phyloP scores from a whole-genome alignment of 2,113 vertebrate genomes.

The Syngnathus typhle region DNA sequence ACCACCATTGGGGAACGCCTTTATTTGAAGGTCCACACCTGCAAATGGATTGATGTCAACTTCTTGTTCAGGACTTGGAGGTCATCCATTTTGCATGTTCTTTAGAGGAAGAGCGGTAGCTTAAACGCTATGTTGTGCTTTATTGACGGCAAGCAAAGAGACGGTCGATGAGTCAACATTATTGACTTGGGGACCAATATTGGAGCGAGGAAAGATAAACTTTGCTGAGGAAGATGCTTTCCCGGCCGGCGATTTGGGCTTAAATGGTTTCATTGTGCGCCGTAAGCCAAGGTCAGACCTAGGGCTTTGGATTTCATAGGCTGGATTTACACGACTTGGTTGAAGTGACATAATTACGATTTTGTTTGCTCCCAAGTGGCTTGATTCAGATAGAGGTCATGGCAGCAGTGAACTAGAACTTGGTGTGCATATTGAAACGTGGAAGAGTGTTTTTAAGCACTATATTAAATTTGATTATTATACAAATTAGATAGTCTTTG shows the following conservation, averaged over 20 bases:
- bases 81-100: background rate
- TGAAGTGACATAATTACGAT: background rate
- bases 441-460: background rate
- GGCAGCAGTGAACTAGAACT: background rate
- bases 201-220: conserved; percentile 49
- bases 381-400: background rate
- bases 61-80: background rate
- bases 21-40: conserved; percentile 34
- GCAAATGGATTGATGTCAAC: background rate
- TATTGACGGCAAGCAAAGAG: conserved; percentile 40
- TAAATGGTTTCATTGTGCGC: conserved; percentile 37
- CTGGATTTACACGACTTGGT: background rate
- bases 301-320: conserved; percentile 14
- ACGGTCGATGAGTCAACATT: conserved; percentile 53
- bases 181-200: conserved; percentile 47
- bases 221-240: conserved; percentile 54
- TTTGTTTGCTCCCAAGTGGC: background rate
- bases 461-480: no score
- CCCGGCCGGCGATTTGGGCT: conserved; percentile 44
- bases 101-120: conserved; percentile 15
- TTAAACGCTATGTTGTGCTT: conserved; percentile 41
- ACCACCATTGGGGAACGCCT: conserved; percentile 18
- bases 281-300: conserved; percentile 45
- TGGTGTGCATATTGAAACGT: background rate
- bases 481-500: no score